Evolutionary conservation across 1,140 invertebrate genomes (phyloP).

Genomic region (Drosophila nigrodunni): DNA sequence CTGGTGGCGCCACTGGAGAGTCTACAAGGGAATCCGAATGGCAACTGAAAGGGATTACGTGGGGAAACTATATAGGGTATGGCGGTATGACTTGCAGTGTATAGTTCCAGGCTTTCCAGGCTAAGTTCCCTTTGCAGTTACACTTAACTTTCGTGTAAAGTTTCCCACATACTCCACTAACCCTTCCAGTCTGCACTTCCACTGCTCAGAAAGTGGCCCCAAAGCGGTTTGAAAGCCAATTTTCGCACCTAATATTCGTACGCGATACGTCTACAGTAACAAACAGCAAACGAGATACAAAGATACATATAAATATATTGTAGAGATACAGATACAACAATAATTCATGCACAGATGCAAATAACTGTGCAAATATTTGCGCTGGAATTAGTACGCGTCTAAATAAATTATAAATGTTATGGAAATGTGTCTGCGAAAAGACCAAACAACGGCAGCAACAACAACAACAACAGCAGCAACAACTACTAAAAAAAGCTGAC

Average conservation of each 20-base stretch:
- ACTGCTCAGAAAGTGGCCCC: neutral
- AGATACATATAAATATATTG: constrained; percentile 14
- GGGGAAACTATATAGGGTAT: neutral
- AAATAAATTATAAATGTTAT: constrained; percentile 55
- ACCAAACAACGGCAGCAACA: constrained; percentile 18
- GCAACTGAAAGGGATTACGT: constrained; percentile 1
- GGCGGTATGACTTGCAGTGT: neutral
- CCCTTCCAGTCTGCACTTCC: too few relatives aligned
- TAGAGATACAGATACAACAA: constrained; percentile 19
- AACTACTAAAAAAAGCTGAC: constrained; percentile 44
- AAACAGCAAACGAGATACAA: constrained; percentile 16
- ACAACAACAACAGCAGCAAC: constrained; percentile 14
- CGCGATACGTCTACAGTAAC: constrained; percentile 15
- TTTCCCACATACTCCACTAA: too few relatives aligned
- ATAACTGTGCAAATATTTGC: constrained; percentile 71
- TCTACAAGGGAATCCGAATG: constrained; percentile 49
- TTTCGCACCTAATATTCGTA: constrained; percentile 2
- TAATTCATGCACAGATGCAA: constrained; percentile 44
- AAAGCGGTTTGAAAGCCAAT: constrained; percentile 54
- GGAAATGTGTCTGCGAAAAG: constrained; percentile 32
- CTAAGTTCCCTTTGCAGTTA: too few relatives aligned
- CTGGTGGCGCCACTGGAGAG: constrained; percentile 77
- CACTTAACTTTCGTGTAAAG: too few relatives aligned
- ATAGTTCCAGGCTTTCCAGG: neutral
- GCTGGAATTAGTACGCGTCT: constrained; percentile 67